Percentiles rank a stretch among this genome's conserved stretches.
These are phyloP conservation scores for Julus scandinavius DNA, from an alignment of 2,888 invertebrate genomes.

Conservation along the genomic window DNA sequence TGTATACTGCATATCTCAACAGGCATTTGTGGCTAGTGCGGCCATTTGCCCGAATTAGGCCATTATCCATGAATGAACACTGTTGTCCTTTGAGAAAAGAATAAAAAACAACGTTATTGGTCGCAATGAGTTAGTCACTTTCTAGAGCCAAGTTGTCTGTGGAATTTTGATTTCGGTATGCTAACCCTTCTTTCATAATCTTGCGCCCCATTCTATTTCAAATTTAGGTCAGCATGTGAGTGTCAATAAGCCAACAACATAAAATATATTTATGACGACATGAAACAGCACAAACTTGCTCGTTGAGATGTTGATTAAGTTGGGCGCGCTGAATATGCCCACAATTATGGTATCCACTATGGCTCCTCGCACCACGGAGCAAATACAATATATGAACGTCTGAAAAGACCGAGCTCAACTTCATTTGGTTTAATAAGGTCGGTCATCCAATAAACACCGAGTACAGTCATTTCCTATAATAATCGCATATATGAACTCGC, in stretches of 20 bases:
- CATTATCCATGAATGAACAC: background rate
- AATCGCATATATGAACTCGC: background rate
- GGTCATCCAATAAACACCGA: constrained; percentile 21
- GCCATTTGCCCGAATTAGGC: background rate
- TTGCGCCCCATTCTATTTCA: background rate
- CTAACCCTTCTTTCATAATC: background rate
- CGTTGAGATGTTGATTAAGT: constrained; percentile 39
- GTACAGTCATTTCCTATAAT: constrained; percentile 27
- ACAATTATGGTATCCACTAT: constrained; percentile 19
- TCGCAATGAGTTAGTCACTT: background rate
- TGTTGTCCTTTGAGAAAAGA: background rate
- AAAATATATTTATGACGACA: constrained; percentile 20
- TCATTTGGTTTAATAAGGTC: constrained; percentile 29
- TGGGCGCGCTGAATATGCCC: constrained; percentile 4
- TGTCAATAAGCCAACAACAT: background rate
- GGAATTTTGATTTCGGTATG: background rate
- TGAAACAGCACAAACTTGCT: constrained; percentile 22
- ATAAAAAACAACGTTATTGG: background rate
- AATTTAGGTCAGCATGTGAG: background rate
- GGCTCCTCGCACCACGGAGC: background rate
- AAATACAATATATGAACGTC: background rate
- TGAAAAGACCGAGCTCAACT: background rate
- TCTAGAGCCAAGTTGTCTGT: background rate
- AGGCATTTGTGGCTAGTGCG: background rate
- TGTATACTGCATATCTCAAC: background rate